phyloP scores from a whole-genome alignment of 2,888 invertebrate species.

The Chrysolina oricalcia region DNA sequence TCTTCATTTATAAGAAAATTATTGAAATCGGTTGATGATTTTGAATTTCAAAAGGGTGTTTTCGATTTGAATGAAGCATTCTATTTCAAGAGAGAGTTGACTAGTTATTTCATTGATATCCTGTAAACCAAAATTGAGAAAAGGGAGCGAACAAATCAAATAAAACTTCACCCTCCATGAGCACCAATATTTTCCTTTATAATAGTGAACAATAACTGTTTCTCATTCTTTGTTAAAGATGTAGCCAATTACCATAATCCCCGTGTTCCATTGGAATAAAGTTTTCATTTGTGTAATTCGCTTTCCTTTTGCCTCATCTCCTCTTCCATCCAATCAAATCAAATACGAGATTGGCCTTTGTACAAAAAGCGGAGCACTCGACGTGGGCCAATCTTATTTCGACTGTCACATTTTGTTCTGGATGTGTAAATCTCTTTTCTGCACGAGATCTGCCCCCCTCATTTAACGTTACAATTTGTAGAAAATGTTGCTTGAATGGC shows the following conservation, averaged over 20 bases:
- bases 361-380: conserved; percentile 32
- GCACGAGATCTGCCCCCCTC: conserved; percentile 29
- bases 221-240: neutral
- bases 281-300: conserved; percentile 21
- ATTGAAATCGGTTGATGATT: no score
- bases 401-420: conserved; percentile 41
- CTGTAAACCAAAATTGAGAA: no score
- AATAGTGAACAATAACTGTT: neutral
- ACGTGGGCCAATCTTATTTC: conserved; percentile 35
- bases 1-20: no score
- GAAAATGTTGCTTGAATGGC: conserved; percentile 34
- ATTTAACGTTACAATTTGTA: conserved; percentile 33
- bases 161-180: no score
- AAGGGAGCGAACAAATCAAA: no score
- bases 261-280: conserved; percentile 6
- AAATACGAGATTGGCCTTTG: conserved; percentile 42
- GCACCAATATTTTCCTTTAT: no score
- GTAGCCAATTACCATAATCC: conserved; percentile 3
- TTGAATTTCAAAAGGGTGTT: no score
- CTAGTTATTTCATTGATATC: no score
- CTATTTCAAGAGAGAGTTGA: no score
- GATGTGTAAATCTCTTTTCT: conserved; percentile 30
- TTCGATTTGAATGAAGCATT: no score
- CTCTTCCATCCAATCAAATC: conserved; percentile 39
- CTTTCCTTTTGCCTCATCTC: conserved; percentile 25